Evolutionary conservation across 1,140 invertebrate species (phyloP), one percentile per base, ranked within the genome.

Genomic region (Drosophila pachea): DNA sequence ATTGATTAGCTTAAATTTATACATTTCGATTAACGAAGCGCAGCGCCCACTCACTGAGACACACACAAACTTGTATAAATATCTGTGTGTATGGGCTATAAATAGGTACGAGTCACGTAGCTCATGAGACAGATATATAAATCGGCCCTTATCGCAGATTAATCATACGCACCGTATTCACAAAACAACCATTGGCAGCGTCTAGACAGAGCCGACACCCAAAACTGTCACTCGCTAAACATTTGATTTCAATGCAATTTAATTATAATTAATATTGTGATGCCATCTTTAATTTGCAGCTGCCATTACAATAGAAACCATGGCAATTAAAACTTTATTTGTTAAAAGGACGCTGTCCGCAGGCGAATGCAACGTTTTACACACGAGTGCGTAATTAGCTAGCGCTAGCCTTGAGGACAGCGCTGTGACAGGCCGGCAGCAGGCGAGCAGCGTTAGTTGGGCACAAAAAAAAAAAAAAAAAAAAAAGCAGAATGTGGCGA

Each of bases 241-340:
- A 59, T 43, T 71, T 60, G 35, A 62, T 38, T 60, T 61, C 8
- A 50, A n/a, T 7, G 14, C 22, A 52, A 22, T 33, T 61, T 43
- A 43, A 43, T 14, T 43, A 43, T 43, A 43, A 14, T 6, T 14
- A 7, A 7, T 14, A 14, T 43, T 14, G 53, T 9, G 5, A 12
- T 49, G 9, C 72, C 55, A 68, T 77, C 68, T 77, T 50, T 54
- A 35, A 42, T 55, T 42, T 60, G 43, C 16, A 53, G 31, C 35
- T 58, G 45, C 50, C 61, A 50, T 52, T 53, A 58, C 3, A 55
- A 56, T n/a, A 47, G 40, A 38, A 67, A 16, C 12, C 40, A 53
- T 43, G 68, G 61, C 63, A 84, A 83, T 84, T 84, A 84, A 74
- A 83, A 83, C 79, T 84, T 83, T 73, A 70, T 78, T 78, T 83